Base-by-base conservation (phyloP, 2,113 vertebrate species). In the Proterorhinus semilunaris region DNA sequence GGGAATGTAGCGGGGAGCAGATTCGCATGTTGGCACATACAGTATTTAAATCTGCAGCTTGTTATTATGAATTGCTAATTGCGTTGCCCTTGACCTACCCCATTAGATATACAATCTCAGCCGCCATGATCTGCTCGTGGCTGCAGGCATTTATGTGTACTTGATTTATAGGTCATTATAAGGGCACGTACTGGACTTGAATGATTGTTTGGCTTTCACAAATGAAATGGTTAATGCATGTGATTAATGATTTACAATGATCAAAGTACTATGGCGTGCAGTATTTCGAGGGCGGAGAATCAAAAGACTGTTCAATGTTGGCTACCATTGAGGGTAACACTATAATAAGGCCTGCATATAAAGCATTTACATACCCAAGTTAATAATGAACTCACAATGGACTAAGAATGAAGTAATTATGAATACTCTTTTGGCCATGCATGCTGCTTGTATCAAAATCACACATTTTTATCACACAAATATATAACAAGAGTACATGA, bases 11-110 rank as follows among this genome's bases (percentile, higher is more conserved):
- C 15, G 36, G 16, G 66, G 63, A 68, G 47, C 68, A 62, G 53
- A 43, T 11, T 4, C 44, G 51, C 53, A 47, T 76, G 64, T 17
- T 55, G 6, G 52, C 46, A 62, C 11, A 66, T 27, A 80, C 27
- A 36, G 27, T 36, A 49, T 21, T 66, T 58, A 68, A 45, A 66
- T 21, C 7, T 73, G 57, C 16, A 63, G 51, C 58, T 71, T 15
- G 47, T 62, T 53, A 49, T n/a, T 27, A 72, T 66, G 51, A 17
- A 49, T 21, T 71, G 66, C 80, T 82, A 82, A 83, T 80, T 82
- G 65, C 65, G 15, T 68, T 79, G 75, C 71, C 83, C 82, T 83
- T 83, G 81, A 78, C 74, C 50, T 71, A 61, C 71, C 43, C 63
- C 64, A 66, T 84, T 66, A 67, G 66, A 80, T 21, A 54, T 64